Evolutionary conservation across 2,113 vertebrate species (phyloP), one percentile per base, ranked within the genome.

Genomic region (Elanoides forficatus): DNA sequence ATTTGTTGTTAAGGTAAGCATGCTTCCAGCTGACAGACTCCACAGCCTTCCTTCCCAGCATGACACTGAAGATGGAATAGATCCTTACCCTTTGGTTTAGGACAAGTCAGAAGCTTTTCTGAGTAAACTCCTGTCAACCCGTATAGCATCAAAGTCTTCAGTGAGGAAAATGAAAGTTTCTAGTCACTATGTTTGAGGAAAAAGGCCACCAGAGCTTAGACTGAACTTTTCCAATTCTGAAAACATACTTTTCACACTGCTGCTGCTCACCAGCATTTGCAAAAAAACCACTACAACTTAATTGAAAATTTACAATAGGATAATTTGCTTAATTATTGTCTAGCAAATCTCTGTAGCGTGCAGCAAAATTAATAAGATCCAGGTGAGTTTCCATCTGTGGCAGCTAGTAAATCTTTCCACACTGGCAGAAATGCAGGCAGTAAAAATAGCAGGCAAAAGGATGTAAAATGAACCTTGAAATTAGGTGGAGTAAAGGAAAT

Each of bases 401-500:
- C n/a, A 93, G 68, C n/a, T 23, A 81, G 36, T 62, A 93, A 91
- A 96, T 67, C 43, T 74, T 81, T 87, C 34, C 5, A 3, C 52
- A 42, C 15, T 5, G 6, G 27, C 11, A 87, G 40, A 87, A 91
- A 74, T 12, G 34, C 47, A 72, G 52, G 50, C 68, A 85, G 21
- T 42, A 84, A 92, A 97, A 95, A 68, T 5, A 92, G 7, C 27
- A 73, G 18, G 38, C 42, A 93, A 81, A 21, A 85, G 36, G 38
- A 94, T 47, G 19, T 45, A 94, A 89, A 91, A 63, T 13, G 19
- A 96, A 75, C 52, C 81, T 56, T 93, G 90, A 89, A 87, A 91
- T 96, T 40, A 89, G 14, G 27, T 32, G 65, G 34, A 80, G 53
- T 65, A 81, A 87, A 76, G 40, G 47, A 91, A 94, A 84, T 36